Evolutionary conservation across 2,888 invertebrate genomes (phyloP), one percentile per base, ranked within the genome.

Genomic region (Trissolcus brochymenae): DNA sequence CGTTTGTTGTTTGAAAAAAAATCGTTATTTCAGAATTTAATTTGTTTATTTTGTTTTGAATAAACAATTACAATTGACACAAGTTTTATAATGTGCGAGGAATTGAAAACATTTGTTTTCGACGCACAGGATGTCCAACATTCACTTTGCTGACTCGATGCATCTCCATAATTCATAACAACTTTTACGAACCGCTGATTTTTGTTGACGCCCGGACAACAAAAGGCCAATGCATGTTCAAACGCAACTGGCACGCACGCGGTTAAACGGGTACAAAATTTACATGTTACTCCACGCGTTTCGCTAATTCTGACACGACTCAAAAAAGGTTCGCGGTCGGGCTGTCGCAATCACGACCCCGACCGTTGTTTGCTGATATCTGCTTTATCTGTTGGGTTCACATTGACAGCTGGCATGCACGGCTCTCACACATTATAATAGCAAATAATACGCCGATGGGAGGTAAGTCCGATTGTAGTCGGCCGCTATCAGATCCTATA

Each of bases 401-500:
- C 81, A 82, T 83, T 82, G 83, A 84, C 82, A 80, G 78, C 76
- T 80, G 80, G 81, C 80, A 83, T 84, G 82, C 82, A 76, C 79
- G 79, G 19, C 81, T 83, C 82, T 82, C 81, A 84, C 82, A 82
- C 81, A 76, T 81, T 83, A 80, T 83, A 83, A 85, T 84, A 82
- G 83, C 82, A 81, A 85, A 84, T 83, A 85, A 86, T 85, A 83
- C 82, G 81, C 79, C 81, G 82, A 85, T 85, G 81, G 81, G 76
- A 82, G 83, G 85, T 83, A 84, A 84, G 80, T 81, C 74, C 81
- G 86, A 86, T 85, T 86, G 85, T 85, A 82, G 82, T 82, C 82
- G 82, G 82, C 86, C 85, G 84, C 86, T 84, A 85, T 86, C 86
- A 83, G 86, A 86, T 87, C 81, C 80, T 81, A 81, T 75, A 72